Conservation (phyloP, 2,797 vertebrate species). For the Coilia nasus region DNA sequence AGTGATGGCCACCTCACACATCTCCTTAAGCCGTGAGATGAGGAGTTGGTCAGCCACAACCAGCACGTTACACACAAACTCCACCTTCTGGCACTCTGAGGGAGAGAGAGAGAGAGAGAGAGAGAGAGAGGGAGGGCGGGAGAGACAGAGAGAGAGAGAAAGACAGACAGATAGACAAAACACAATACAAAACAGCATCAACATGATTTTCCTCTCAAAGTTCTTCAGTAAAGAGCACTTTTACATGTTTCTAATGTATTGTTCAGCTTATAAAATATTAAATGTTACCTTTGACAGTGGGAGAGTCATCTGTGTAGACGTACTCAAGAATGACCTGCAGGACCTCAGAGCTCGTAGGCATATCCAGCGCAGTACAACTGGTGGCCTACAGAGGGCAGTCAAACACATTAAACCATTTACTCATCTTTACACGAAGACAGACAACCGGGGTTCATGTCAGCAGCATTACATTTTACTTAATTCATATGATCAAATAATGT, state of each 20-base stretch:
- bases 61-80: conserved; percentile 91
- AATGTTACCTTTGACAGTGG: conserved; percentile 84
- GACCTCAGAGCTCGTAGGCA: conserved; percentile 90
- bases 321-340: conserved; percentile 93
- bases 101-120: conserved; percentile 27
- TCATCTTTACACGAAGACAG: background rate
- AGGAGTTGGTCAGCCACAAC: conserved; percentile 96
- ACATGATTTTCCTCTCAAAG: too few species aligned
- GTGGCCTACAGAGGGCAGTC: conserved; percentile 78
- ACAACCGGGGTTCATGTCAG: background rate
- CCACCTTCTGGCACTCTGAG: conserved; percentile 88
- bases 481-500: background rate
- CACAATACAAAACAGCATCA: background rate
- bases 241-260: background rate
- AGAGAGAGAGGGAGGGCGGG: background rate
- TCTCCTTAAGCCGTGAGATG: conserved; percentile 91
- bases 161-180: background rate
- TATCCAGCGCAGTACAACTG: conserved; percentile 86
- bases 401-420: conserved; percentile 18
- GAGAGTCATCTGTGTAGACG: conserved; percentile 92
- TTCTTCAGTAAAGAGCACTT: background rate
- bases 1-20: conserved; percentile 93
- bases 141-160: background rate
- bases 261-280: background rate
- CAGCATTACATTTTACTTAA: background rate